These are phyloP conservation scores for Penelope pileata DNA, from an alignment of 2,113 vertebrate genomes.

Conservation along the genomic window DNA sequence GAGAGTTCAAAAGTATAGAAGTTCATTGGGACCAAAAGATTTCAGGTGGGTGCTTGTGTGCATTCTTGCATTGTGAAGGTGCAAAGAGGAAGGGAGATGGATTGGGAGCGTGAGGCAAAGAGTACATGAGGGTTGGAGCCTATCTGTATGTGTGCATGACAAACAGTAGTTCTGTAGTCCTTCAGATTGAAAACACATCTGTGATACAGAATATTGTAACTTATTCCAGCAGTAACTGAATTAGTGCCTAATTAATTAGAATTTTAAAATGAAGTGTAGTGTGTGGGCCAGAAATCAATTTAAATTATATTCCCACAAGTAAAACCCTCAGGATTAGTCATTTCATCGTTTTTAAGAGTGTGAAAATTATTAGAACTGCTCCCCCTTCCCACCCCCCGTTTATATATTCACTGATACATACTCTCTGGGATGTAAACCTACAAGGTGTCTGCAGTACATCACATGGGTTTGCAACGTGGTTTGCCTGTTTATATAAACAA, in stretches of 20 bases:
- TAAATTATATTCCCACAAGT: slow-evolving; percentile 40
- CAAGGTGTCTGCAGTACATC: neutral
- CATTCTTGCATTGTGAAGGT: neutral
- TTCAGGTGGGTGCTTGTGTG: neutral
- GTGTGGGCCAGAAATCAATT: slow-evolving; percentile 35
- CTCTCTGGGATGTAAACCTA: neutral
- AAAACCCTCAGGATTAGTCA: neutral
- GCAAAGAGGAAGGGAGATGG: neutral
- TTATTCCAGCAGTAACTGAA: slow-evolving; percentile 24
- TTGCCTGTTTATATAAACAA: neutral
- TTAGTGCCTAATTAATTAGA: slow-evolving; percentile 59
- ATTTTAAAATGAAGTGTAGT: slow-evolving; percentile 44
- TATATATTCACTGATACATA: neutral
- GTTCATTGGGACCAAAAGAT: neutral
- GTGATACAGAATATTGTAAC: neutral
- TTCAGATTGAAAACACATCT: neutral
- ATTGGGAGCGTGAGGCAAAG: neutral
- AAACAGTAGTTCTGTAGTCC: neutral
- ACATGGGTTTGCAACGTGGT: neutral
- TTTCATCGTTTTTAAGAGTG: neutral
- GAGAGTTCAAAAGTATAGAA: neutral
- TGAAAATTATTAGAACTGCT: neutral
- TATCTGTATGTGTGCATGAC: neutral
- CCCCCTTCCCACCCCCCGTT: neutral
- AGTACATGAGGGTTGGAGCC: neutral